Percentiles rank a stretch among this genome's conserved stretches.
Conservation (phyloP, 2,113 vertebrate genomes). For the Cavia porcellus region DNA sequence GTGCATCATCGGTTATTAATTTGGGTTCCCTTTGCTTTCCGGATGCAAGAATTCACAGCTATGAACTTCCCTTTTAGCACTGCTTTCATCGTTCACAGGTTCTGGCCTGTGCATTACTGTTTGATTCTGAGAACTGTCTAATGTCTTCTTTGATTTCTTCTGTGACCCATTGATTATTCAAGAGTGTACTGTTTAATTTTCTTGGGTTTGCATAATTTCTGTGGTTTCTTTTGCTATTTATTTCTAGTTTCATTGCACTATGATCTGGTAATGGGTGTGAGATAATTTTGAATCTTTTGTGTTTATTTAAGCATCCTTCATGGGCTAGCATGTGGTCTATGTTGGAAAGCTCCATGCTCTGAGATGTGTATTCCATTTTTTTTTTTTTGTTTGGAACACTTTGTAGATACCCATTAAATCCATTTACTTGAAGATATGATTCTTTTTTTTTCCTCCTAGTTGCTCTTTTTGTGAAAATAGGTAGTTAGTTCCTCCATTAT, state of each 20-base stretch:
- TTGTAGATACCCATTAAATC: neutral
- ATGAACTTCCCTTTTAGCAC: neutral
- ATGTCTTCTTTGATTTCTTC: too few species aligned
- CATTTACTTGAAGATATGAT: neutral
- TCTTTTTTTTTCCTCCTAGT: neutral
- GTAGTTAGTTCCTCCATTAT: neutral
- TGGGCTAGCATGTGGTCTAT: too few species aligned
- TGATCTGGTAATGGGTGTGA: too few species aligned
- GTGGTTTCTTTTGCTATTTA: neutral
- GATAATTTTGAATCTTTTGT: too few species aligned
- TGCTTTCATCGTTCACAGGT: neutral
- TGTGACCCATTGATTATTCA: neutral
- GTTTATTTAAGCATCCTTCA: too few species aligned
- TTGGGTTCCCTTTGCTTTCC: neutral
- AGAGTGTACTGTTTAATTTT: neutral
- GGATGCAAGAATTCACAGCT: neutral
- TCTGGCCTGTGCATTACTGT: neutral
- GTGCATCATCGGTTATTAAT: neutral
- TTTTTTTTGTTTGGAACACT: too few species aligned
- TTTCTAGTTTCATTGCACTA: neutral
- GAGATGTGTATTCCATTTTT: too few species aligned
- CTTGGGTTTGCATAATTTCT: neutral
- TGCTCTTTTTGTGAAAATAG: neutral
- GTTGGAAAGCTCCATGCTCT: too few species aligned
- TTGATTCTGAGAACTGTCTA: too few species aligned